Percentiles rank a stretch among this genome's conserved stretches.
These are phyloP conservation scores for Amiota communis DNA, from an alignment of 2,888 invertebrate genomes.

Conservation along the genomic window DNA sequence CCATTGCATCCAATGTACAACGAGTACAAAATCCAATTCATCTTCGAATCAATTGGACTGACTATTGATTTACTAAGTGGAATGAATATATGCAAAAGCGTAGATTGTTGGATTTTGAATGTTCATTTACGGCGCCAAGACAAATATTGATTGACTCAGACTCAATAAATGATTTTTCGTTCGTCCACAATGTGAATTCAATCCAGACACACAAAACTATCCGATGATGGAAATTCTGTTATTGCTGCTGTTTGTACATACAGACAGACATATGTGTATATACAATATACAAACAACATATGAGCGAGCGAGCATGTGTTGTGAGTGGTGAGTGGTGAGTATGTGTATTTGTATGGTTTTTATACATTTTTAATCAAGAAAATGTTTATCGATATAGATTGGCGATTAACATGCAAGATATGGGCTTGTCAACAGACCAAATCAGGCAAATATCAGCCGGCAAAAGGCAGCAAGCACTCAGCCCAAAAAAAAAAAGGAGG, in stretches of 20 bases:
- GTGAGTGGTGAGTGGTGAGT: background rate
- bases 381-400: constrained; percentile 46
- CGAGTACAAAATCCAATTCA: too few relatives aligned
- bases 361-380: constrained; percentile 47
- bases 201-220: too few relatives aligned
- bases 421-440: constrained; percentile 32
- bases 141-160: background rate
- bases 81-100: too few relatives aligned
- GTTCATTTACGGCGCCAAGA: constrained; percentile 1
- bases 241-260: background rate
- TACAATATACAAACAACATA: background rate
- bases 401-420: constrained; percentile 47
- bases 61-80: too few relatives aligned
- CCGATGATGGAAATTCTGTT: background rate
- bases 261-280: background rate
- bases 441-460: background rate
- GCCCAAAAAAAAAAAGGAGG: too few relatives aligned
- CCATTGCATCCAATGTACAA: too few relatives aligned
- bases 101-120: background rate
- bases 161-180: background rate
- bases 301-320: background rate
- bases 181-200: background rate
- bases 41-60: too few relatives aligned
- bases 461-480: background rate
- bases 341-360: background rate